A percentile compares a stretch with the other conserved stretches of the same genome.
phyloP scores from a whole-genome alignment of 2,113 vertebrate species.

The Microcebus tavaratra region DNA sequence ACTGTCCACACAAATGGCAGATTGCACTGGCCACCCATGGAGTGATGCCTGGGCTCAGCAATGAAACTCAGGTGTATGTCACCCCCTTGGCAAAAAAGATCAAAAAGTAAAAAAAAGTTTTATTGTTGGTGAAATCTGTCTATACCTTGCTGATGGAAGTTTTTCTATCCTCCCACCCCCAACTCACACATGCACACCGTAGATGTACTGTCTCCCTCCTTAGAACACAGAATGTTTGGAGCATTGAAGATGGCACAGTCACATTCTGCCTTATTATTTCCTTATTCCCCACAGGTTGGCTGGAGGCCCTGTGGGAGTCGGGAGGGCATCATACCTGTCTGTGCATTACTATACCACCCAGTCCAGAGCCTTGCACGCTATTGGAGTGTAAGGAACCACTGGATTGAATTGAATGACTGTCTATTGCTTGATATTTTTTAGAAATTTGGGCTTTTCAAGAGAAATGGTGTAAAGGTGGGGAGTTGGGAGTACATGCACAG shows the following conservation, averaged over 20 bases:
- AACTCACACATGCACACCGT: neutral
- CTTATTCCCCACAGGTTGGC: neutral
- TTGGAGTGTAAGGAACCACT: neutral
- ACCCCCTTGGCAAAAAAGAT: neutral
- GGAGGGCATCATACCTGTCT: neutral
- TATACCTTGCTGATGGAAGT: neutral
- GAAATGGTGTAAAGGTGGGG: neutral
- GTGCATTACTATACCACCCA: neutral
- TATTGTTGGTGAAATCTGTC: neutral
- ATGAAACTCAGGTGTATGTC: neutral
- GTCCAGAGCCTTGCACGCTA: neutral
- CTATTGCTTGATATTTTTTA: neutral
- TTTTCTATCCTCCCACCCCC: neutral
- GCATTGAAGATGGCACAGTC: neutral
- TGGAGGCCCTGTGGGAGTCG: neutral
- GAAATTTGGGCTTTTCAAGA: neutral
- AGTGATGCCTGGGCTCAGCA: neutral
- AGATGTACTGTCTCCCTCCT: neutral
- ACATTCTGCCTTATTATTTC: neutral
- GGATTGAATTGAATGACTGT: neutral
- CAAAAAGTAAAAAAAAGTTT: neutral
- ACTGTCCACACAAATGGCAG: neutral
- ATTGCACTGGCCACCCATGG: too few relatives aligned
- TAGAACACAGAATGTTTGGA: neutral
- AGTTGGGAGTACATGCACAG: neutral